Base-by-base conservation (phyloP, 2,888 invertebrate genomes). In the Brenthis daphne region DNA sequence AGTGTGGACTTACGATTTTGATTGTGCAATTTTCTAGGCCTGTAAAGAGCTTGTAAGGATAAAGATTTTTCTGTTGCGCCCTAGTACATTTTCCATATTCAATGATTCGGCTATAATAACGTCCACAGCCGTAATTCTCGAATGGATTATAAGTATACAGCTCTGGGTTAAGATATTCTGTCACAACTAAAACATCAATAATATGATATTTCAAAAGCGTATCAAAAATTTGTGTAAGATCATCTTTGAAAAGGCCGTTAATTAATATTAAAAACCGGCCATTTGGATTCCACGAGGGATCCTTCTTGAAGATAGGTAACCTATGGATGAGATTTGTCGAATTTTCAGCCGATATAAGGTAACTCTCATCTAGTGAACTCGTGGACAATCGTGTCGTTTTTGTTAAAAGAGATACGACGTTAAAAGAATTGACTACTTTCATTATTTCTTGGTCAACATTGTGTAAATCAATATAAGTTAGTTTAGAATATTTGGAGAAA, bases 131-230 rank as follows among this genome's bases (percentile, higher is more conserved):
- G 61, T 79, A 83, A 57, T 88, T 83, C 65, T 84, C 82, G 56
- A 80, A 88, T 0, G 88, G 85, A 72, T 89, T 84, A 71, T 87
- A 89, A 1, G 85, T 80, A 68, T 82, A 87, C 14, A 88, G 55
- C 2, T 83, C 72, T 8, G 77, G 75, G 3, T 82, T 75, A 0
- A 56, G 50, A 0, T 76, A 80, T 12, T 81, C 81, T 57, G 83
- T 81, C 3, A 85, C 57, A 5, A 88, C 70, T 2, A 86, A 33
- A 0, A 81, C 84, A 50, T 85, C 76, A 14, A 69, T 67, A 0
- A 86, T 77, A 57, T 80, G 84, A 12, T 74, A 33, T 5, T 65
- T 65, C 6, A 88, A 70, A 6, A 88, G 70, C 33, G 73, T 69
- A 57, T 85, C 74, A 65, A 89, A 88, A 1, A 88, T 75, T 16